These are phyloP conservation scores for Tragulus kanchil DNA, from an alignment of 2,113 vertebrate genomes.

Conservation along the genomic window DNA sequence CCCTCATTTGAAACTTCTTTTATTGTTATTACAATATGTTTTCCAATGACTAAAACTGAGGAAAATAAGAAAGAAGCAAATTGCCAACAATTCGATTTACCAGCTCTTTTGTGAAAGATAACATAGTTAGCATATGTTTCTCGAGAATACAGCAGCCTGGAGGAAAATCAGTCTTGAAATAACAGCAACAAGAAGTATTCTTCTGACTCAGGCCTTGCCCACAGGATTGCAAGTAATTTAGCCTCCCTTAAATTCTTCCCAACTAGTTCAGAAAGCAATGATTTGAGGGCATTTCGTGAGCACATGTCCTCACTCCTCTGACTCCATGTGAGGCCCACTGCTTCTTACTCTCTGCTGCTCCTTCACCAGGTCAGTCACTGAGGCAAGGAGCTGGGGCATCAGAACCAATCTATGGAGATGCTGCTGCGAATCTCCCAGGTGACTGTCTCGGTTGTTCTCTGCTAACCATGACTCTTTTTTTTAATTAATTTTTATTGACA, in stretches of 20 bases:
- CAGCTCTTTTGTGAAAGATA: conserved; percentile 35
- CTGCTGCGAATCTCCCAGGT: fast-evolving
- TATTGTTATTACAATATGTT: conserved; percentile 39
- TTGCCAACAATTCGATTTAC: conserved; percentile 56
- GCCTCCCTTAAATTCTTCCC: conserved; percentile 46
- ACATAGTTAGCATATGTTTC: conserved; percentile 62
- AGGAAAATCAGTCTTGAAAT: conserved; percentile 66
- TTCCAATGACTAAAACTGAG: conserved; percentile 33
- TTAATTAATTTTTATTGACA: neutral
- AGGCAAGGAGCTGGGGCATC: neutral
- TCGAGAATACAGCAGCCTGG: conserved; percentile 42
- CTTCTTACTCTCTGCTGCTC: neutral
- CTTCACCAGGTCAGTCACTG: neutral
- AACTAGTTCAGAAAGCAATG: conserved; percentile 13
- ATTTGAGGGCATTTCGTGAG: neutral
- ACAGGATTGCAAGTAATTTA: conserved; percentile 63
- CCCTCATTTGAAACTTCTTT: conserved; percentile 36
- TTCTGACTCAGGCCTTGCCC: conserved; percentile 66
- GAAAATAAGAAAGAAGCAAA: conserved; percentile 51
- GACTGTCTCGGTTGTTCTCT: neutral
- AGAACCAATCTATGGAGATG: neutral
- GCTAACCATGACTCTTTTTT: neutral
- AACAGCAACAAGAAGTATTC: conserved; percentile 25
- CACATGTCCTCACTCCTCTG: neutral
- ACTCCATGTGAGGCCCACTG: neutral